phyloP scores from a whole-genome alignment of 2,888 invertebrate species.

The Melinaea marsaeus region DNA sequence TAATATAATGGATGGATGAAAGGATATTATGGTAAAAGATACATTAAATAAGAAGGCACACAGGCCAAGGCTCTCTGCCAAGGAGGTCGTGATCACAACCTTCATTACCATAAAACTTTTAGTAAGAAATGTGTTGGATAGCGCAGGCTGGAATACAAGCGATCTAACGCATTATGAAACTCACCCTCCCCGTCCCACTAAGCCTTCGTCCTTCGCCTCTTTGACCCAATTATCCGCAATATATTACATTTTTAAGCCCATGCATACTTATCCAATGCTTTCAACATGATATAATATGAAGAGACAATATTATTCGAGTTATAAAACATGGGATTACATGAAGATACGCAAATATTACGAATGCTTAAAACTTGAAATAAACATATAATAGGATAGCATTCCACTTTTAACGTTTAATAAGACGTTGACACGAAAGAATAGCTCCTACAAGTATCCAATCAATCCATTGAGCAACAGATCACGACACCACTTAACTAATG shows the following conservation, averaged over 20 bases:
- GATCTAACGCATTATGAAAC: constrained; percentile 61
- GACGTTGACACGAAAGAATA: no score
- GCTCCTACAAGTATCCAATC: no score
- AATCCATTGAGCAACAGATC: no score
- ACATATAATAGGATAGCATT: no score
- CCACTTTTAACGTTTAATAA: no score
- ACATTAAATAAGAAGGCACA: constrained; percentile 37
- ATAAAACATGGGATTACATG: no score
- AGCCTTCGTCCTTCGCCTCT: constrained; percentile 57
- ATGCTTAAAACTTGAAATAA: no score
- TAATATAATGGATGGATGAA: background rate
- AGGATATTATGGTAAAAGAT: constrained; percentile 19
- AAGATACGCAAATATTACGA: no score
- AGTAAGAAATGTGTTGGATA: constrained; percentile 63
- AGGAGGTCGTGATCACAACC: constrained; percentile 55
- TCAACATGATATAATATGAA: background rate
- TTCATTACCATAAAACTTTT: constrained; percentile 69
- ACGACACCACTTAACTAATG: no score
- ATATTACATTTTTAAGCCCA: constrained; percentile 29
- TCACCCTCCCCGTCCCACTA: constrained; percentile 47
- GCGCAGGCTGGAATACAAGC: constrained; percentile 60
- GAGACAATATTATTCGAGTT: background rate
- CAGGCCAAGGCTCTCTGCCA: constrained; percentile 64
- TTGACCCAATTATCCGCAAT: constrained; percentile 64
- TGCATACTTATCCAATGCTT: constrained; percentile 12